phyloP scores from a whole-genome alignment of 1,140 invertebrate genomes.

The Protaetia brevitarsis region DNA sequence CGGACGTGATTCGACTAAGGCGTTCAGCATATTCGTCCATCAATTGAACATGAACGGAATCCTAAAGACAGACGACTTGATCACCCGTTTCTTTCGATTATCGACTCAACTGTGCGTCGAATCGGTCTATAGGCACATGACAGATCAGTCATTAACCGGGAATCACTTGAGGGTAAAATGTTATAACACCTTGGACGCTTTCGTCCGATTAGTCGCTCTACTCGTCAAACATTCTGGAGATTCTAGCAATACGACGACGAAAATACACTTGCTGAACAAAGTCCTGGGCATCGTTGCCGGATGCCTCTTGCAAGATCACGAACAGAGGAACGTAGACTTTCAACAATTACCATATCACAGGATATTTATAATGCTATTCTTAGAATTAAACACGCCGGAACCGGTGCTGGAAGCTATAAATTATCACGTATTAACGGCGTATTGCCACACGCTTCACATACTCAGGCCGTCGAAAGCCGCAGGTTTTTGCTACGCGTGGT shows the following conservation, averaged over 20 bases:
- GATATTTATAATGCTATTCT: slow-evolving; percentile 95
- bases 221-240: slow-evolving; percentile 96
- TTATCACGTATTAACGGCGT: slow-evolving; percentile 84
- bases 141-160: slow-evolving; percentile 46
- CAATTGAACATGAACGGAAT: slow-evolving; percentile 97
- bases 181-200: slow-evolving; percentile 94
- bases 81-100: slow-evolving; percentile 94
- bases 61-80: slow-evolving; percentile 94
- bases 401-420: slow-evolving; percentile 89
- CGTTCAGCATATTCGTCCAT: slow-evolving; percentile 92
- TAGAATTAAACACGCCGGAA: slow-evolving; percentile 93
- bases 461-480: slow-evolving; percentile 92
- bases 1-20: slow-evolving; percentile 84
- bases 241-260: slow-evolving; percentile 82
- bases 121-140: slow-evolving; percentile 79
- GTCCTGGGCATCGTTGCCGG: slow-evolving; percentile 94
- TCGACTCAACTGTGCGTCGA: slow-evolving; percentile 97
- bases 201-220: slow-evolving; percentile 89
- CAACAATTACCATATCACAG: slow-evolving; percentile 97
- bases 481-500: slow-evolving; percentile 97
- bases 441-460: slow-evolving; percentile 89
- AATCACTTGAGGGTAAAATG: slow-evolving; percentile 81
- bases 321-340: slow-evolving; percentile 80
- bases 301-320: slow-evolving; percentile 92
- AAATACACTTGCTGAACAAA: slow-evolving; percentile 96